Evolutionary conservation across 2,113 vertebrate species (phyloP).

Genomic region (Ranitomeya imitator): DNA sequence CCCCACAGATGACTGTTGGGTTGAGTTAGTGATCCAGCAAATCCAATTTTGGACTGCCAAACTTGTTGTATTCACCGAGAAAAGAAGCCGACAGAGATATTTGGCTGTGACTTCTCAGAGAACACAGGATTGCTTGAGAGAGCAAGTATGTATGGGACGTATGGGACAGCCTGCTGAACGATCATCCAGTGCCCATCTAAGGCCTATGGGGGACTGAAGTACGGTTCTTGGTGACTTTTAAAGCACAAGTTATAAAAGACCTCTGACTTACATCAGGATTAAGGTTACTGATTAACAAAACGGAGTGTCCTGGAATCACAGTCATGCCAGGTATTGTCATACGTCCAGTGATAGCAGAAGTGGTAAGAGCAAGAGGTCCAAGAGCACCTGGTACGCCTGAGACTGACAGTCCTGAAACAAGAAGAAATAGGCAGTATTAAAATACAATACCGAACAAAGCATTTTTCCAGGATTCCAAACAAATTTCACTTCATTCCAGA

Average conservation of each 20-base stretch:
- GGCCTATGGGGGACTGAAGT: too few relatives aligned
- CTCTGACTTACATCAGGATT: conserved; percentile 80
- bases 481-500: background rate
- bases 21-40: too few relatives aligned
- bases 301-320: conserved; percentile 69
- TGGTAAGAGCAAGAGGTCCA: conserved; percentile 66
- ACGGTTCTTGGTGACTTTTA: too few relatives aligned
- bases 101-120: too few relatives aligned
- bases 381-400: conserved; percentile 68
- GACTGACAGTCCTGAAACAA: conserved; percentile 67
- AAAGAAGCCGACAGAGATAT: too few relatives aligned
- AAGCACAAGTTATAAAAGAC: background rate
- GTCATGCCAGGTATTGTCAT: conserved; percentile 65
- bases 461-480: background rate
- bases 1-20: too few relatives aligned
- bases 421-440: background rate
- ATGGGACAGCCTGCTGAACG: too few relatives aligned
- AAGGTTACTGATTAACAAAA: conserved; percentile 84
- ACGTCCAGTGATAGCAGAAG: conserved; percentile 66
- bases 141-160: too few relatives aligned
- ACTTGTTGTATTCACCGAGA: too few relatives aligned
- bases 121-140: too few relatives aligned
- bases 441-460: background rate
- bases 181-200: too few relatives aligned
- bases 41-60: too few relatives aligned